Conservation (phyloP, 2,888 invertebrate genomes). For the Platycnemis pennipes region DNA sequence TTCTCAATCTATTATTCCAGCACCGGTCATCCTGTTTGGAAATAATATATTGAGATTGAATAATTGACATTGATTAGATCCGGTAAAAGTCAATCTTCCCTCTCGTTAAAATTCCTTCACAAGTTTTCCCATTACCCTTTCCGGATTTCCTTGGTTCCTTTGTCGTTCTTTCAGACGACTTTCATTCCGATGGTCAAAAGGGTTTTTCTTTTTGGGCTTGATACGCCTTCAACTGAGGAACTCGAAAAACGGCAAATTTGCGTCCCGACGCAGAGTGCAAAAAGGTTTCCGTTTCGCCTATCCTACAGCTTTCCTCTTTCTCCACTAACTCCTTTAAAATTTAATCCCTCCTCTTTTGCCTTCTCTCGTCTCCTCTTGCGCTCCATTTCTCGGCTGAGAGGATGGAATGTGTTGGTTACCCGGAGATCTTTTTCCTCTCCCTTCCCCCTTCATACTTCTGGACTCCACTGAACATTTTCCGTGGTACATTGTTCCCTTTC, state of each 20-base stretch:
- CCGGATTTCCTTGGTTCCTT: neutral
- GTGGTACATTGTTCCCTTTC: neutral
- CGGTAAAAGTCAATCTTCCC: neutral
- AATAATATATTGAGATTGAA: too few species aligned
- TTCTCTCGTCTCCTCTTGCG: neutral
- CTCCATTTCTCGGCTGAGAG: neutral
- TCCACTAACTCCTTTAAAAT: neutral
- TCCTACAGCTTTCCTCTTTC: neutral
- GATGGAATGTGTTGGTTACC: neutral
- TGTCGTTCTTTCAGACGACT: neutral
- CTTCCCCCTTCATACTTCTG: neutral
- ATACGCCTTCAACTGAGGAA: neutral
- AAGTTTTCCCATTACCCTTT: neutral
- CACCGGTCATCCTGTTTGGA: too few species aligned
- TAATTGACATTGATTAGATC: too few species aligned
- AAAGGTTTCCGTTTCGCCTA: neutral
- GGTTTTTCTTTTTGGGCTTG: neutral
- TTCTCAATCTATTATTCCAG: too few species aligned
- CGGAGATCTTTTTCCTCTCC: neutral
- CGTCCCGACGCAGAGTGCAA: neutral
- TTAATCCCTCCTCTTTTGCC: neutral
- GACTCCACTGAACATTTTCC: neutral
- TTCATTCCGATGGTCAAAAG: neutral
- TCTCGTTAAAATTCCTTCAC: neutral
- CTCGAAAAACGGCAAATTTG: neutral